Conservation (phyloP, 2,113 vertebrate genomes). For the Motacilla tschutschensis region DNA sequence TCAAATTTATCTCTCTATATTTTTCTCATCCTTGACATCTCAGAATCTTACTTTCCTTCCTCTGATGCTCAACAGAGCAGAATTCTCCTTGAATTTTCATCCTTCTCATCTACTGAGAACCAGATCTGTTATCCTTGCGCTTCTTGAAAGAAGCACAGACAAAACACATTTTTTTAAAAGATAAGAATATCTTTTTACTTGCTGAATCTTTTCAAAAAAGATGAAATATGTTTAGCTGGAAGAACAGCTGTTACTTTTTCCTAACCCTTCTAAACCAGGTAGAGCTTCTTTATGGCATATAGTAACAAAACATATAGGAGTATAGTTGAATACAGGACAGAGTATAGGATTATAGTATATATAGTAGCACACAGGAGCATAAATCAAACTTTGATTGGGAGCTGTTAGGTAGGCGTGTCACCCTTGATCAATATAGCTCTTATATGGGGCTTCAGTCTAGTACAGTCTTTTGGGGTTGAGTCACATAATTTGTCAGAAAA, state of each 20-base stretch:
- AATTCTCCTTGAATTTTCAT: slow-evolving; percentile 17
- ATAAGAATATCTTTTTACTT: background rate
- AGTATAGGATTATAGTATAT: background rate
- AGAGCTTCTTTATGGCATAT: background rate
- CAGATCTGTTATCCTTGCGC: background rate
- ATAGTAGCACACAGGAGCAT: background rate
- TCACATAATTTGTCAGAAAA: background rate
- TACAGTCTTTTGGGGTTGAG: background rate
- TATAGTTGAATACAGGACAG: background rate
- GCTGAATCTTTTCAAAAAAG: background rate
- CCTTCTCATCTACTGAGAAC: background rate
- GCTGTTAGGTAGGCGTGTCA: background rate
- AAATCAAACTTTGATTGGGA: background rate
- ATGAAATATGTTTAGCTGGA: background rate
- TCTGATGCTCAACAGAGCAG: background rate
- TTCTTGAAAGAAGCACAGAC: background rate
- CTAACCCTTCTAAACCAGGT: background rate
- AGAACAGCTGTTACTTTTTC: background rate
- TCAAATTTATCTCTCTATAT: background rate
- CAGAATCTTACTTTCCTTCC: background rate
- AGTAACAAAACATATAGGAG: background rate
- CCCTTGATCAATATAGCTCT: background rate
- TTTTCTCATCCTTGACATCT: slow-evolving; percentile 14
- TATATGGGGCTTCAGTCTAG: background rate
- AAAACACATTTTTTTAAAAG: background rate